phyloP scores from a whole-genome alignment of 2,797 vertebrate genomes.

The Poliocrania exsul region DNA sequence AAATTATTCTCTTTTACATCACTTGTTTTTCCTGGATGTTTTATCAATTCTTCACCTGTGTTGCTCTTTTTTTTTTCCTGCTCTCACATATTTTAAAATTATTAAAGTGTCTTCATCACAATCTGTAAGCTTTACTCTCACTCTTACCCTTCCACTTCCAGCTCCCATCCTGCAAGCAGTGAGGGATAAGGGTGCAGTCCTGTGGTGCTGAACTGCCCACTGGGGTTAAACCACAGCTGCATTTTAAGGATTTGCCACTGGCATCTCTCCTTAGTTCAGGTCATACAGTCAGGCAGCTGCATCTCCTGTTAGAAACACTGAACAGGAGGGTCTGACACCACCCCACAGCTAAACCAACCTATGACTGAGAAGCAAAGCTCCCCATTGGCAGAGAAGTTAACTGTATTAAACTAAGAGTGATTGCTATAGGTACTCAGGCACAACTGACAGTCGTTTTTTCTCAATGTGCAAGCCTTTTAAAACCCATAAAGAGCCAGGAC shows the following conservation, averaged over 20 bases:
- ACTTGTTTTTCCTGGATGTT: not conserved
- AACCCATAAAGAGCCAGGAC: not conserved
- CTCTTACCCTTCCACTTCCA: not conserved
- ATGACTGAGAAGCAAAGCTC: not conserved
- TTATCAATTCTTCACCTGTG: not conserved
- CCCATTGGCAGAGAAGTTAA: not conserved
- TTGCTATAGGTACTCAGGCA: rapidly evolving
- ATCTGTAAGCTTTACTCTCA: not conserved
- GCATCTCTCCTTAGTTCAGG: too few species aligned
- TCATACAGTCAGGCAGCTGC: rapidly evolving
- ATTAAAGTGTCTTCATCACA: not conserved
- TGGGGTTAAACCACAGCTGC: not conserved
- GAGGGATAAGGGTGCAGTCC: not conserved
- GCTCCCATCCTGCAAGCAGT: not conserved
- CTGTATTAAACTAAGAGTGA: not conserved
- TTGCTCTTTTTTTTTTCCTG: rapidly evolving
- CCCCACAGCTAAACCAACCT: not conserved
- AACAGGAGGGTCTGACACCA: not conserved
- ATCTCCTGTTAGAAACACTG: not conserved
- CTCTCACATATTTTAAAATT: rapidly evolving
- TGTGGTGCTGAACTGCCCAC: not conserved
- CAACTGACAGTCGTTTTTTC: not conserved
- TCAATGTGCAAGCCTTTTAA: not conserved
- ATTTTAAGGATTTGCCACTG: not conserved
- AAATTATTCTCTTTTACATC: not conserved